These are phyloP conservation scores for Phoebastria nigripes DNA, from an alignment of 2,797 vertebrate genomes.

Conservation along the genomic window DNA sequence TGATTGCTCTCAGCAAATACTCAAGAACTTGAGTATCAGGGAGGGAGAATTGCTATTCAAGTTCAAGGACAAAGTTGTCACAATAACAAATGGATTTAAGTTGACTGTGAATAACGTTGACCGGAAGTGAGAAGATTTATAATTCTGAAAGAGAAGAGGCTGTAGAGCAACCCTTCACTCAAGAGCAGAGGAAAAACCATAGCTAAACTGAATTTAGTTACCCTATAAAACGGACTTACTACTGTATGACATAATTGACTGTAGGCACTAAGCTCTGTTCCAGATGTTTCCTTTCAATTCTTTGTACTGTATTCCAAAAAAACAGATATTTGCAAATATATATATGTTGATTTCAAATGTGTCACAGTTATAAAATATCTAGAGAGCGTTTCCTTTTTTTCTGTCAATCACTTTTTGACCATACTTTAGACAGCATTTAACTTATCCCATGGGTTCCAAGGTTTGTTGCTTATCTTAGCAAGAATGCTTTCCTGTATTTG, in stretches of 20 bases:
- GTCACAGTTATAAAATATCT: neutral
- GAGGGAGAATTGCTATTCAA: neutral
- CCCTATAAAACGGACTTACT: neutral
- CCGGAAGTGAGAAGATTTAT: neutral
- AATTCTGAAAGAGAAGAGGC: neutral
- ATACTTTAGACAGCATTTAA: neutral
- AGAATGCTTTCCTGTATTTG: neutral
- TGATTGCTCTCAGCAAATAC: neutral
- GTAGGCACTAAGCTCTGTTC: neutral
- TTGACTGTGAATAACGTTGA: neutral
- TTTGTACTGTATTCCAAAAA: neutral
- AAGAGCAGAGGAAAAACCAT: neutral
- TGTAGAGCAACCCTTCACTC: neutral
- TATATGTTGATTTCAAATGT: neutral
- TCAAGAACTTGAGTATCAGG: neutral
- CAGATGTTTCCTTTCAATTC: neutral
- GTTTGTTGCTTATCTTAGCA: neutral
- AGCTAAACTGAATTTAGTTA: neutral
- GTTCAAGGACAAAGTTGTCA: neutral
- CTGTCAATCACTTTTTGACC: neutral
- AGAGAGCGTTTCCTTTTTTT: neutral
- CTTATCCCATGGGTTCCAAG: neutral
- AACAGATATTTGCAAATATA: neutral
- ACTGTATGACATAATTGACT: neutral
- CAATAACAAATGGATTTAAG: neutral